Base-by-base conservation (phyloP, 2,797 vertebrate genomes). In the Falco rusticolus region DNA sequence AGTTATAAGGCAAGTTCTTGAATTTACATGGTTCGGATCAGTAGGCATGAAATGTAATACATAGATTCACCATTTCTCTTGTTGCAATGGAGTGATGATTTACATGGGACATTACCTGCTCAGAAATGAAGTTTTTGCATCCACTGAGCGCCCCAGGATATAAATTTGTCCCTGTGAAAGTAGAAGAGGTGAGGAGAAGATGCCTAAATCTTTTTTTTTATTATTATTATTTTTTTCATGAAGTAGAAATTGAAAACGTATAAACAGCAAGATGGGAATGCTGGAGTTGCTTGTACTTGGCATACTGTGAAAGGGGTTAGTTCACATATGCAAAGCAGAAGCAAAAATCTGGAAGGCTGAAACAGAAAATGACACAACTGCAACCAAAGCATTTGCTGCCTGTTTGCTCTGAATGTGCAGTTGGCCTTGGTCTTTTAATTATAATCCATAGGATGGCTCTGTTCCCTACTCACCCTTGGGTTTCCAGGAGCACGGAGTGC, bases 291-390 rank as follows among this genome's bases (percentile, higher is more conserved):
- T 87, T 65, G 33, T 76, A 65, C 68, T 94, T 94, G 74, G 81
- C 94, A 56, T 50, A 1, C 47, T 59, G 53, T 89, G 75, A 90
- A 86, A 85, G 68, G 57, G 22, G 28, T 83, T 92, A 91, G 53
- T 80, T 93, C 85, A 54, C 76, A 78, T 92, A 95, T 96, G 65
- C 86, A 96, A 80, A 95, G 76, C 71, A 94, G 87, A 95, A 90
- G 5, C 63, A 75, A 80, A 79, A 54, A 75, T 91, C 76, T 93
- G 89, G 68, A 95, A 96, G 43, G 81, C 94, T 90, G 34, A 93
- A 68, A 92, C 61, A 90, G 51, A 95, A 97, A 91, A 89, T 61
- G 78, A 63, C 75, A 39, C 96, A 66, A 85, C 66, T 91, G 77
- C 70, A 94, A 74, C 80, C 18, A 88, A 79, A 71, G 66, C 51